Conservation (phyloP, 2,888 invertebrate species). For the Aleiodes testaceus region DNA sequence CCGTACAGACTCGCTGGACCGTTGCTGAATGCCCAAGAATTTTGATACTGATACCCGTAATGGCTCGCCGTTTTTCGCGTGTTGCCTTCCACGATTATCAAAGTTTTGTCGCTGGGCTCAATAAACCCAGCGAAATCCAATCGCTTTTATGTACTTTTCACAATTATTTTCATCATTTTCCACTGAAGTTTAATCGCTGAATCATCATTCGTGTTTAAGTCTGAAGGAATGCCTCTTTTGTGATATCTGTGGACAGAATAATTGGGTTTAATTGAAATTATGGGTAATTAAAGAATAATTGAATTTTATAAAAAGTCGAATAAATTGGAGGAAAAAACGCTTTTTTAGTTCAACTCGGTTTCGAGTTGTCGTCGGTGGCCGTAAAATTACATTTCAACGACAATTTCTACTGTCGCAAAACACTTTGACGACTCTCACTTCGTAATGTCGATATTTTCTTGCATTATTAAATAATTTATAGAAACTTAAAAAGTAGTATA, state of each 20-base stretch:
- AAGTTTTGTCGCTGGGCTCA: constrained; percentile 41
- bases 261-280: not conserved
- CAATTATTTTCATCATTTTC: not conserved
- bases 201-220: no score
- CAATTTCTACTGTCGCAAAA: constrained; percentile 9
- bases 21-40: constrained; percentile 67
- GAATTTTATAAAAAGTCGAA: not conserved
- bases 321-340: not conserved
- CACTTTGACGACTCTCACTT: constrained; percentile 13
- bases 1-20: constrained; percentile 66
- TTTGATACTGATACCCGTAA: constrained; percentile 64
- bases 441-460: not conserved
- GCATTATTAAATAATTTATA: not conserved
- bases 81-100: constrained; percentile 66
- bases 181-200: no score
- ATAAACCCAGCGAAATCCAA: constrained; percentile 43
- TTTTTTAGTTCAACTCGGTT: not conserved
- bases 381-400: constrained; percentile 50
- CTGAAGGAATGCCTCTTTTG: no score
- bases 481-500: not conserved
- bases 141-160: not conserved
- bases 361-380: constrained; percentile 40
- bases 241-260: no score
- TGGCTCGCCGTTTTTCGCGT: constrained; percentile 70
- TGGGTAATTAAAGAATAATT: not conserved